These are phyloP conservation scores for Lateolabrax maculatus DNA, from an alignment of 2,797 vertebrate genomes.

Conservation along the genomic window DNA sequence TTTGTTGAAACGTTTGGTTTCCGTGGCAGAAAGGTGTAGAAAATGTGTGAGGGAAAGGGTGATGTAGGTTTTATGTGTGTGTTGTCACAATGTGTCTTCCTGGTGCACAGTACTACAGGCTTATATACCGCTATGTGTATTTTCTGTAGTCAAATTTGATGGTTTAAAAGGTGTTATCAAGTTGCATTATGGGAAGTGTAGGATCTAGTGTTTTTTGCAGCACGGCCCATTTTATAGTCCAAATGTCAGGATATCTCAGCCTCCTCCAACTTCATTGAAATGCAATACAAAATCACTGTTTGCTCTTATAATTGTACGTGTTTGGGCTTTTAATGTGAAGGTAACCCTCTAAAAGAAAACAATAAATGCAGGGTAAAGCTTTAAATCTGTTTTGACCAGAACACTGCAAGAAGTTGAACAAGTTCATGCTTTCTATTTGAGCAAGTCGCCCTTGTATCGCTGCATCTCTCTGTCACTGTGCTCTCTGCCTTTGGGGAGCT, in stretches of 20 bases:
- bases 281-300: not conserved
- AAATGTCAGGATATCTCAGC: not conserved
- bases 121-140: too few relatives aligned
- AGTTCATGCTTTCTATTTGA: constrained; percentile 42
- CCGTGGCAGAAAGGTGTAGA: not conserved
- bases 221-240: not conserved
- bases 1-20: not conserved
- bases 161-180: not conserved
- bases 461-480: constrained; percentile 10
- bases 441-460: constrained; percentile 14
- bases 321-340: not conserved
- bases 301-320: not conserved
- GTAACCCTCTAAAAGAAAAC: not conserved
- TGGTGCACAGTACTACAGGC: too few relatives aligned
- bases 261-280: not conserved
- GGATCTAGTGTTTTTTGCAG: not conserved
- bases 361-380: not conserved
- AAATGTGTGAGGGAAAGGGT: not conserved
- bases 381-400: constrained; percentile 15
- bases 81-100: not conserved
- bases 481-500: constrained; percentile 60
- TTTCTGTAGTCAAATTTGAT: too few relatives aligned
- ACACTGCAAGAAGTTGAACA: constrained; percentile 17
- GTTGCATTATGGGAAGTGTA: not conserved
- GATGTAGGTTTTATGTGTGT: not conserved